Evolutionary conservation across 2,888 invertebrate genomes (phyloP), one percentile per base, ranked within the genome.

Genomic region (Phengaris arion): DNA sequence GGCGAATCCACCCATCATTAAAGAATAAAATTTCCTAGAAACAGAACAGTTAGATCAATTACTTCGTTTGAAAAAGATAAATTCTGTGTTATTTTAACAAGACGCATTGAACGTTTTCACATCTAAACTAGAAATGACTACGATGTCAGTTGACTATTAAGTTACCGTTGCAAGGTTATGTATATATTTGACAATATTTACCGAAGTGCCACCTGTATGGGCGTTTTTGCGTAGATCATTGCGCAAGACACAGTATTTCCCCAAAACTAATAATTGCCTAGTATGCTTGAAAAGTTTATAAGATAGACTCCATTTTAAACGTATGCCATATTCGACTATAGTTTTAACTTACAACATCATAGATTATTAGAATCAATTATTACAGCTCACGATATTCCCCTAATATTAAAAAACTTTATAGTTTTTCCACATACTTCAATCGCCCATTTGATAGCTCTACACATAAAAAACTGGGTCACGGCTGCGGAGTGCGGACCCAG

Each of bases 381-480:
- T 22, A 10, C 22, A 22, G 10, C 15, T 59, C 59, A 12, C 54
- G 12, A 54, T 9, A 54, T 54, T 54, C 59, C 59, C 35, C 22
- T 15, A 64, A 35, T 45, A 6, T 35, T 64, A 64, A 35, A 64
- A 64, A 64, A 64, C 64, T 35, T 13, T 64, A 52, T 52, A 64
- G 64, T 64, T 64, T 59, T 64, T 64, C 64, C 64, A 64, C 35
- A 35, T 35, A 35, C 64, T 64, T 64, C 35, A 64, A 64, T 64
- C 35, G 64, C 12, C 64, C 64, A 13, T 64, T 64, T 35, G 35
- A 64, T 45, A 64, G 48, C 2, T 3, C 48, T 6, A 12, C 64
- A 64, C 35, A 64, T 64, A 35, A 64, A 64, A 64, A 78, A 75
- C 57, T 75, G 54, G 78, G 78, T 77, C 78, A 78, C 76, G 78